These are phyloP conservation scores for Eremophila alpestris DNA, from an alignment of 2,797 vertebrate species.

Conservation along the genomic window DNA sequence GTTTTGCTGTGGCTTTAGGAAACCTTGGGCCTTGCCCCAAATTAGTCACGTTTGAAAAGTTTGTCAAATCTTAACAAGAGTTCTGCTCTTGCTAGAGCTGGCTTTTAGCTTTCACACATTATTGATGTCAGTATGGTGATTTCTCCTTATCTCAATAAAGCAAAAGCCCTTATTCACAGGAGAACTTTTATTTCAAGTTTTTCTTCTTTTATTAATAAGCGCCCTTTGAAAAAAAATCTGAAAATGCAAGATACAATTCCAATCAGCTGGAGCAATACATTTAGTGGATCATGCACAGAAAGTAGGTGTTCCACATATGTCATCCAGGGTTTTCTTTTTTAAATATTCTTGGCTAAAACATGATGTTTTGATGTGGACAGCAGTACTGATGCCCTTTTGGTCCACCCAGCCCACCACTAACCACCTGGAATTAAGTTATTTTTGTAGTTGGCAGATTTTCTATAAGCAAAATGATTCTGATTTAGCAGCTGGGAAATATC, in stretches of 20 bases:
- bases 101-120: background rate
- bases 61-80: background rate
- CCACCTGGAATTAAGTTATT: conserved; percentile 30
- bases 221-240: conserved; percentile 25
- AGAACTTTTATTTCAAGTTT: background rate
- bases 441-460: conserved; percentile 28
- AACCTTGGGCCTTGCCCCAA: background rate
- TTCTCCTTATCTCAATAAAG: background rate
- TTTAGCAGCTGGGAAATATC: conserved; percentile 27
- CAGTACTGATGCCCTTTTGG: background rate
- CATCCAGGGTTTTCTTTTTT: background rate
- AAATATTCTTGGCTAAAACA: conserved; percentile 5
- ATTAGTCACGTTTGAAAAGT: background rate
- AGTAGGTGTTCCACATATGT: background rate
- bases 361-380: background rate
- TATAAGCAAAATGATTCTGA: background rate
- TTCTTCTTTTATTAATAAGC: background rate
- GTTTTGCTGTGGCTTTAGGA: background rate
- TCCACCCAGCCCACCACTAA: background rate
- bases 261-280: conserved; percentile 23
- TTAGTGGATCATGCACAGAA: background rate
- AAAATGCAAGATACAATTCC: conserved; percentile 1
- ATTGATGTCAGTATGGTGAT: background rate
- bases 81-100: background rate
- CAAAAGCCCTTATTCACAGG: background rate